phyloP scores from a whole-genome alignment of 2,113 vertebrate genomes.

The Dasyornis broadbenti region DNA sequence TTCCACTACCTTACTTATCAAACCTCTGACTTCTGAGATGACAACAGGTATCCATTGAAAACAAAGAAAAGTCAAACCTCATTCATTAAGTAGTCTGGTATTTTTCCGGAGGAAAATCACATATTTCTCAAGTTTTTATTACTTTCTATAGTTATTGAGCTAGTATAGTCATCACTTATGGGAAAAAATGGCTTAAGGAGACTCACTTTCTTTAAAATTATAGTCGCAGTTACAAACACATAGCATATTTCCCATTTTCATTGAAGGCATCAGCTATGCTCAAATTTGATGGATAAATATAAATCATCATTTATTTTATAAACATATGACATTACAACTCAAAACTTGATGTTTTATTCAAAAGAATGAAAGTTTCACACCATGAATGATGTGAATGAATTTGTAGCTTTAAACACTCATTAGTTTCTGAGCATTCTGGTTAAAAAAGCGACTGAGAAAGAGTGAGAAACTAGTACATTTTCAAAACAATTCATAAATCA shows the following conservation, averaged over 20 bases:
- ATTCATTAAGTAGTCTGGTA: background rate
- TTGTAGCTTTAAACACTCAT: background rate
- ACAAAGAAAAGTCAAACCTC: background rate
- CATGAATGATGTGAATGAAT: background rate
- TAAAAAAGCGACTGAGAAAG: background rate
- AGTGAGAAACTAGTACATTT: background rate
- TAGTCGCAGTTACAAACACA: background rate
- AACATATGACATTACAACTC: background rate
- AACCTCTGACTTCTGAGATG: background rate
- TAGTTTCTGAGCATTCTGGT: background rate
- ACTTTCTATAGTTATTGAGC: background rate
- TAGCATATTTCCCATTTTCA: background rate
- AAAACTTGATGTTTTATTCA: background rate
- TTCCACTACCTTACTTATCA: background rate
- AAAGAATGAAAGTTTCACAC: background rate
- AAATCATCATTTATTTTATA: background rate
- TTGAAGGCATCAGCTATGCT: background rate
- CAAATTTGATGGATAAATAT: background rate
- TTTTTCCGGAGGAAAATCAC: background rate
- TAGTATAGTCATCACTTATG: background rate
- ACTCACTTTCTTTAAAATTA: background rate
- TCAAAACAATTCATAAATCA: background rate
- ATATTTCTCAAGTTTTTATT: background rate
- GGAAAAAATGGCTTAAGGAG: background rate
- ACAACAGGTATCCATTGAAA: background rate